Base-by-base conservation (phyloP, 2,797 vertebrate genomes). In the Scarus forsteni region DNA sequence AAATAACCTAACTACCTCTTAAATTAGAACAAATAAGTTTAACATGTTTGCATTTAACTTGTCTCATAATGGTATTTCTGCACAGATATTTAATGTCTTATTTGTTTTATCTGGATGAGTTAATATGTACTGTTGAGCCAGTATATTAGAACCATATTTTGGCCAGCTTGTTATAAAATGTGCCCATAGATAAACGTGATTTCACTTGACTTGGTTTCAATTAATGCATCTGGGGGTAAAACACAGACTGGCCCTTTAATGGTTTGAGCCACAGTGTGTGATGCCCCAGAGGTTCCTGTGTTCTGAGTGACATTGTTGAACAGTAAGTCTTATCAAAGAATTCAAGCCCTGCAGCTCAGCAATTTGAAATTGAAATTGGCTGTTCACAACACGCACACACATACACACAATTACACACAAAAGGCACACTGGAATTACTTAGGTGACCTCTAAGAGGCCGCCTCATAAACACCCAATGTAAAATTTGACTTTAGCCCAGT, bases 241-340 rank as follows among this genome's bases (percentile, higher is more conserved):
- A 27, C 12, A 58, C 0, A 0, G 36, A 44, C 35, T 14, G 18
- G n/a, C n/a, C 18, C 39, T 74, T 76, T 54, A 77, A 83, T 75
- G 44, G 73, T 11, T 88, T 54, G 36, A 7, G 0, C 63, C n/a
- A 27, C 19, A 19, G n/a, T 43, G 19, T 43, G 19, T 48, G 60
- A 73, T 39, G 72, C 55, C 8, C 14, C 3, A 16, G n/a, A 80
- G 59, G 14, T 62, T 73, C 62, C 68, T 67, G 80, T 82, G 74
- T 60, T 18, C 48, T 49, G 40, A 61, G 49, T 83, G 80, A 85
- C 81, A 74, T 73, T 82, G 79, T 79, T 70, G 12, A 77, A 66
- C 35, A 75, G 35, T 35, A 65, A 56, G 80, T 55, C 39, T 8
- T 8, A 66, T 77, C 39, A 76, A 66, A 54, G 14, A 55, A 69